Conservation (phyloP, 1,140 invertebrate genomes). For the Hylaeus anthracinus region DNA sequence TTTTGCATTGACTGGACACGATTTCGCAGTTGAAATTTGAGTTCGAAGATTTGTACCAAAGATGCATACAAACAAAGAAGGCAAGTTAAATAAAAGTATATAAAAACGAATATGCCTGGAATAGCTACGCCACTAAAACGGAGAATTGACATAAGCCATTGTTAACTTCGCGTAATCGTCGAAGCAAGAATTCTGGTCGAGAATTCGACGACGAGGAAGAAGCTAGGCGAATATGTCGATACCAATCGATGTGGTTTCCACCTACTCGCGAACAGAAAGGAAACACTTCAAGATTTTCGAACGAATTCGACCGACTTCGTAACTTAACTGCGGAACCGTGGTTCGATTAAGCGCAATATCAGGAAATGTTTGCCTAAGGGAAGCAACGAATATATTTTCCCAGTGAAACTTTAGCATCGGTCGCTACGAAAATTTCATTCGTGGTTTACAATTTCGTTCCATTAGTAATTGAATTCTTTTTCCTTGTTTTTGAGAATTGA, state of each 20-base stretch:
- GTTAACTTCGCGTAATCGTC: constrained; percentile 65
- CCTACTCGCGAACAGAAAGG: background rate
- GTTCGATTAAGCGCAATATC: constrained; percentile 32
- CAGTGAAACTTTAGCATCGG: too few relatives aligned
- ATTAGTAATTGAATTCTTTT: background rate
- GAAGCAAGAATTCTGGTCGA: constrained; percentile 48
- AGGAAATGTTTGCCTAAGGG: constrained; percentile 1
- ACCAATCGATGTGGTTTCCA: constrained; percentile 1
- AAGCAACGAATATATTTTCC: background rate
- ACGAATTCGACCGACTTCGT: constrained; percentile 22
- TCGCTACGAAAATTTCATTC: background rate
- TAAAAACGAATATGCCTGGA: constrained; percentile 43
- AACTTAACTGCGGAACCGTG: background rate
- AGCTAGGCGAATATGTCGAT: constrained; percentile 26
- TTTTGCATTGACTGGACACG: too few relatives aligned
- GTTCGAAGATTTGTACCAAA: too few relatives aligned
- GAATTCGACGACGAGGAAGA: background rate
- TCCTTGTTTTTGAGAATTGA: too few relatives aligned
- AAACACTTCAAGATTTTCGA: constrained; percentile 5
- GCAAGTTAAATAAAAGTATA: background rate
- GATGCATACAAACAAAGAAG: background rate
- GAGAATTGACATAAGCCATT: constrained; percentile 67
- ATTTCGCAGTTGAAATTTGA: too few relatives aligned
- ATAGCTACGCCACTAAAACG: constrained; percentile 45
- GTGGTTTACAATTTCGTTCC: background rate